These are phyloP conservation scores for Drymonia ruficornis DNA, from an alignment of 2,888 invertebrate species.

Conservation along the genomic window DNA sequence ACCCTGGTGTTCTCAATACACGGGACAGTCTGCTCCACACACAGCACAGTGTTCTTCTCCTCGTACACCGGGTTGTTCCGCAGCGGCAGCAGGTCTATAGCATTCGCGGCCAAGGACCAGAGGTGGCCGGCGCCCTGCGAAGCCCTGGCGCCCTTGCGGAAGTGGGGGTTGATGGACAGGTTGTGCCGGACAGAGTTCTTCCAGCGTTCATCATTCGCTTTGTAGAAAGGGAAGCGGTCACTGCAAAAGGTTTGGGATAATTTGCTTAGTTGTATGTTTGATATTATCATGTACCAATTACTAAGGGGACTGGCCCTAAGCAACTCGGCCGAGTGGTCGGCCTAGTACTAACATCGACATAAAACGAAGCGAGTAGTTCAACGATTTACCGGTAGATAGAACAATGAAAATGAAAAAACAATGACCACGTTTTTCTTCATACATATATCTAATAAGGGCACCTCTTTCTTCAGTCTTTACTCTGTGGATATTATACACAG, in stretches of 20 bases:
- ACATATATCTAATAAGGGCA: no score
- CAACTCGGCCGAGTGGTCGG: no score
- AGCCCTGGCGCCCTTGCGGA: conserved; percentile 93
- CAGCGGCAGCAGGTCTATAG: conserved; percentile 72
- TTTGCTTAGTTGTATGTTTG: neutral
- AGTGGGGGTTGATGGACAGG: conserved; percentile 96
- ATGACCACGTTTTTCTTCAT: no score
- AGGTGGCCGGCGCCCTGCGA: conserved; percentile 95
- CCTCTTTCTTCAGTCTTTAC: no score
- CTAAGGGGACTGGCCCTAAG: no score
- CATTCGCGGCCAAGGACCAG: conserved; percentile 92
- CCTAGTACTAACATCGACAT: no score
- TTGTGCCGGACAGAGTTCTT: conserved; percentile 97
- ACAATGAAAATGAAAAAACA: no score
- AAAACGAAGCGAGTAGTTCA: no score
- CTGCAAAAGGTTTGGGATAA: conserved; percentile 81
- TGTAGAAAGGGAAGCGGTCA: conserved; percentile 94
- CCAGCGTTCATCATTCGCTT: conserved; percentile 96
- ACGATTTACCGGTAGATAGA: no score
- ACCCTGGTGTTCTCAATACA: conserved; percentile 50
- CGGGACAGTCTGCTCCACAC: conserved; percentile 15
- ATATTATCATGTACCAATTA: no score
- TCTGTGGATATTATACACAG: no score
- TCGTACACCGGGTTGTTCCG: conserved; percentile 54
- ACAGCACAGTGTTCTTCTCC: conserved; percentile 36